Conservation (phyloP, 2,888 invertebrate species). For the Dusona sp. region DNA sequence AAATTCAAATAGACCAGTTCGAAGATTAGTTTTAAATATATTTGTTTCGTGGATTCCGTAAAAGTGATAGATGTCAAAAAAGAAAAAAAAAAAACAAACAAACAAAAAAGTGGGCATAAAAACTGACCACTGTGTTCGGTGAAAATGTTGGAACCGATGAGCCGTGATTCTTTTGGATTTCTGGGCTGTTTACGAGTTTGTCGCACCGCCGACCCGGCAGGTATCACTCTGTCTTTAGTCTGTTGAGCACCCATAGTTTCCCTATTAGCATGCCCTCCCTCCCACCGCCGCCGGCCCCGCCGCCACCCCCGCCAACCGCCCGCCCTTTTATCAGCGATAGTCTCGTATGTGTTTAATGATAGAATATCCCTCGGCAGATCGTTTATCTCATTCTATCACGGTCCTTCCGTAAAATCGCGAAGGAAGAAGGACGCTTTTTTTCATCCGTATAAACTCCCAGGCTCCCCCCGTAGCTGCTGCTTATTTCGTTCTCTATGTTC, state of each 20-base stretch:
- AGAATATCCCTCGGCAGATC: conserved; percentile 68
- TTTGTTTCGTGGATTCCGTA: not conserved
- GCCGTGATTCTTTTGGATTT: conserved; percentile 92
- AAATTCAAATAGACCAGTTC: not conserved
- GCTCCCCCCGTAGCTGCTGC: conserved; percentile 60
- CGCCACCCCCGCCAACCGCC: conserved; percentile 60
- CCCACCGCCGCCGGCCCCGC: conserved; percentile 76
- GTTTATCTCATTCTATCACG: conserved; percentile 50
- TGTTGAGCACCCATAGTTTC: conserved; percentile 96
- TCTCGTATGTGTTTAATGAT: conserved; percentile 60
- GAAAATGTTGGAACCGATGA: conserved; percentile 95
- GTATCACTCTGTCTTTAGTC: conserved; percentile 94
- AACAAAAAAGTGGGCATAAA: conserved; percentile 29
- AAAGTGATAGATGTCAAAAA: not conserved
- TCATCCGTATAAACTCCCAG: conserved; percentile 49
- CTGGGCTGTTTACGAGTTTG: conserved; percentile 91
- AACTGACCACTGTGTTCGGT: conserved; percentile 97
- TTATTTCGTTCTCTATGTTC: conserved; percentile 41
- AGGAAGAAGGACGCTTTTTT: conserved; percentile 24
- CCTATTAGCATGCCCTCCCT: conserved; percentile 84
- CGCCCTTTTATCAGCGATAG: conserved; percentile 55
- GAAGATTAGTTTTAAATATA: too few species aligned
- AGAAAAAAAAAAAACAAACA: conserved; percentile 60
- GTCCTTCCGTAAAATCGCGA: not conserved
- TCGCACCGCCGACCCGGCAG: conserved; percentile 89